Evolutionary conservation across 2,888 invertebrate genomes (phyloP), one percentile per base, ranked within the genome.

Genomic region (Sturmia bella): DNA sequence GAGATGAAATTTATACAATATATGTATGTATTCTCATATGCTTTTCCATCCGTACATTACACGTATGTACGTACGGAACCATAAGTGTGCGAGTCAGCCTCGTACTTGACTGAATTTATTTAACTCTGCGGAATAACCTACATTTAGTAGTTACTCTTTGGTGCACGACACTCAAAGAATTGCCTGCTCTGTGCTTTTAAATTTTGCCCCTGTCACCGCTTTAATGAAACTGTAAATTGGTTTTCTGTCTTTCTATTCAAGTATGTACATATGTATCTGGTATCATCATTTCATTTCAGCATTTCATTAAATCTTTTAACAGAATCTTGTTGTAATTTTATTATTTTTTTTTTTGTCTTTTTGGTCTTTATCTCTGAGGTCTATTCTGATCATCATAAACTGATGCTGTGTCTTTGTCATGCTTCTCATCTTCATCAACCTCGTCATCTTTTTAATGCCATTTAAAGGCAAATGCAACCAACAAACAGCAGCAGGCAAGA

Each of bases 211-310:
- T 64, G 59, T 68, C 78, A 68, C 17, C 45, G 43, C 19, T 32
- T 21, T 54, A 79, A 79, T 79, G 69, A 82, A 78, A 78, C 82
- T 82, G 82, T 78, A 75, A 82, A 82, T 78, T 72, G 70, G 56
- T 56, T 66, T 66, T 56, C 45, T 39, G 76, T 76, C 59, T 69
- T 72, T 69, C 69, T 63, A 78, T 45, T 72, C 50, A 56, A 64
- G 43, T 50, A 64, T 37, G 5, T 32, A 19, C 15, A 32, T 50
- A 64, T 37, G 5, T 32, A 19, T 21, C 43, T 52, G 52, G 32
- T 54, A 59, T 75, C 37, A 77, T 75, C 64, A 75, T 74, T 78
- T 75, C 64, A 75, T 74, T 78, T 75, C 70, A 74, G 56, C 74
- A 82, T 77, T 82, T 82, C 74, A 75, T 78, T 78, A 70, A 78